Percentiles rank a stretch among this genome's conserved stretches.
These are phyloP conservation scores for Apaloderma vittatum DNA, from an alignment of 2,113 vertebrate species.

Conservation along the genomic window DNA sequence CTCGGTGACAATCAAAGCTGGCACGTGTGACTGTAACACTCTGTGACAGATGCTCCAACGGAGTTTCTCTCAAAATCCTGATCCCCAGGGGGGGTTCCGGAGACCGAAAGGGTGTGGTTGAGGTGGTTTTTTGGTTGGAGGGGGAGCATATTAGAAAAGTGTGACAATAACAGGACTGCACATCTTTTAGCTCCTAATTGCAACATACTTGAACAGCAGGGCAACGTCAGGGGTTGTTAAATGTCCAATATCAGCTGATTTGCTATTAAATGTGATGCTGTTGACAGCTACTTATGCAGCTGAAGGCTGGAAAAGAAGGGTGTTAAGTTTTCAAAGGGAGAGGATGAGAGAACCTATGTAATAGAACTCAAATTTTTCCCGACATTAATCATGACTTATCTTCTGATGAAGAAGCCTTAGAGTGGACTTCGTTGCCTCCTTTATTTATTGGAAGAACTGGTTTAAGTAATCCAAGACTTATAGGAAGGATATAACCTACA, in stretches of 20 bases:
- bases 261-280: background rate
- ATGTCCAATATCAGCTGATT: background rate
- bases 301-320: background rate
- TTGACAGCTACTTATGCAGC: background rate
- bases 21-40: too few relatives aligned
- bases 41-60: background rate
- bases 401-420: background rate
- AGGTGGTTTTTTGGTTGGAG: background rate
- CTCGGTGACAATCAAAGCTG: rapidly evolving
- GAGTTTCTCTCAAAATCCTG: background rate
- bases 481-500: background rate
- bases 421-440: background rate
- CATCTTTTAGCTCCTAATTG: background rate
- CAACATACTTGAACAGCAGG: conserved; percentile 25
- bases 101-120: background rate
- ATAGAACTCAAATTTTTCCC: background rate
- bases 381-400: background rate
- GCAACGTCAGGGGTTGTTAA: background rate
- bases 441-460: background rate
- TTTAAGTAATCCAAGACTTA: background rate
- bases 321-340: background rate
- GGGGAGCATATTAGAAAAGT: background rate
- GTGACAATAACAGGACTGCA: background rate
- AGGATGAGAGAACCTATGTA: background rate
- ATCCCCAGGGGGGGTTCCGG: background rate